Evolutionary conservation across 2,113 vertebrate species (phyloP).

Genomic region (Myrmophylax atrothorax): DNA sequence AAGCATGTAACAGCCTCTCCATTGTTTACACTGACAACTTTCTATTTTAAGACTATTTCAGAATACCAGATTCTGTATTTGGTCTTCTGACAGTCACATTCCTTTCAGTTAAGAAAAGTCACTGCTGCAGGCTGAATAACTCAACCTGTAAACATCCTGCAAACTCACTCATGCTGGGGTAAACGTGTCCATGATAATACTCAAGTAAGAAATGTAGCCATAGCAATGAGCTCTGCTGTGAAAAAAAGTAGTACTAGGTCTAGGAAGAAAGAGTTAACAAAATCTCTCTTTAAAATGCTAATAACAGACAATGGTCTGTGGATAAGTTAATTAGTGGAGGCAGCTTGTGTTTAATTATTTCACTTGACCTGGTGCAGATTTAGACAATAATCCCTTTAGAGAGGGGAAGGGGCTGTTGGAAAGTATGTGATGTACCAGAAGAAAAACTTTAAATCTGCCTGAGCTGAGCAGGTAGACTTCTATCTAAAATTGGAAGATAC

Average conservation of each 20-base stretch:
- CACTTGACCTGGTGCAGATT: conserved; percentile 70
- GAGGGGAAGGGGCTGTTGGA: conserved; percentile 46
- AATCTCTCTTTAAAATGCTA: conserved; percentile 59
- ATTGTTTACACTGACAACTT: background rate
- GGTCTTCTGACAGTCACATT: background rate
- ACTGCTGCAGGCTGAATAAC: background rate
- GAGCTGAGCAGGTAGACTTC: conserved; percentile 48
- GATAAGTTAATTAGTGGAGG: conserved; percentile 73
- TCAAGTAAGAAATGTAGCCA: background rate
- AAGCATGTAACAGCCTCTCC: background rate
- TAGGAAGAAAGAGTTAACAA: conserved; percentile 55
- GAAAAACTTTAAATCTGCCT: conserved; percentile 57
- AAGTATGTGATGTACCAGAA: conserved; percentile 44
- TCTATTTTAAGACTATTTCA: background rate
- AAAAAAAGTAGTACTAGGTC: background rate
- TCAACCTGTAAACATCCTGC: background rate
- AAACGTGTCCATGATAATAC: background rate
- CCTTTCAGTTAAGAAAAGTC: background rate
- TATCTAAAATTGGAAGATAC: conserved; percentile 53
- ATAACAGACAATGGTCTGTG: conserved; percentile 69
- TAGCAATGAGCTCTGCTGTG: background rate
- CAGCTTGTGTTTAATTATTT: conserved; percentile 74
- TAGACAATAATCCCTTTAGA: conserved; percentile 68
- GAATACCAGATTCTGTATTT: background rate
- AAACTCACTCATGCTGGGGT: background rate